Evolutionary conservation across 2,888 invertebrate species (phyloP).

Genomic region (Diachrysia chrysitis): DNA sequence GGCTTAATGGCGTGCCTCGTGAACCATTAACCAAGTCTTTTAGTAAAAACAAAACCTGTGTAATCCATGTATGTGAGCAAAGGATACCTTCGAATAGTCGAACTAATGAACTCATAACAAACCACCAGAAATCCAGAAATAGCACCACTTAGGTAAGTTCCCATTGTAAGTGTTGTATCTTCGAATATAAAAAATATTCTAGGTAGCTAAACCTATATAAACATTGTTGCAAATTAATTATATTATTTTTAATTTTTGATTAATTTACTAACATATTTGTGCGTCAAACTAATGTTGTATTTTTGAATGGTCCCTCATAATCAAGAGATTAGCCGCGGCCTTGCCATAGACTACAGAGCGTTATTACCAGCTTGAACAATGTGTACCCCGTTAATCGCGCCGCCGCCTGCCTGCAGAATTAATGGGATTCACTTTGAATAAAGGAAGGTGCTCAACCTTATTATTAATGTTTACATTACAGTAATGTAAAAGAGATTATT

Average conservation of each 20-base stretch:
- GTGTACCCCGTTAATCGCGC: neutral
- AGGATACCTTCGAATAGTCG: too few species aligned
- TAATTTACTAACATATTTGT: neutral
- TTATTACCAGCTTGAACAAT: slow-evolving; percentile 3
- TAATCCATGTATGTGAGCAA: too few species aligned
- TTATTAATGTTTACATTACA: slow-evolving; percentile 1
- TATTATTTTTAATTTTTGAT: neutral
- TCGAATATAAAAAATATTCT: too few species aligned
- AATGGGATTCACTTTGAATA: neutral
- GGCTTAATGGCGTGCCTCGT: too few species aligned
- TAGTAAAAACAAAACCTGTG: too few species aligned
- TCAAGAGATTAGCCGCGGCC: slow-evolving; percentile 3
- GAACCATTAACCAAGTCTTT: too few species aligned
- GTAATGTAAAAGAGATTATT: neutral
- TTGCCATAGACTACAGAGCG: neutral
- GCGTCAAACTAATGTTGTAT: neutral
- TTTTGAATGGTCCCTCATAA: slow-evolving; percentile 33
- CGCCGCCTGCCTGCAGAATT: neutral
- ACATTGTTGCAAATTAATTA: too few species aligned
- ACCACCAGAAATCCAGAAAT: too few species aligned
- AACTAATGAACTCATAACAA: too few species aligned
- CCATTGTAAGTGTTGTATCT: too few species aligned
- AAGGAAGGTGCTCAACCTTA: neutral
- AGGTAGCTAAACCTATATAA: too few species aligned
- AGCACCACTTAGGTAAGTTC: too few species aligned